Base-by-base conservation (phyloP, 2,797 vertebrate genomes). In the Sardinella longiceps region DNA sequence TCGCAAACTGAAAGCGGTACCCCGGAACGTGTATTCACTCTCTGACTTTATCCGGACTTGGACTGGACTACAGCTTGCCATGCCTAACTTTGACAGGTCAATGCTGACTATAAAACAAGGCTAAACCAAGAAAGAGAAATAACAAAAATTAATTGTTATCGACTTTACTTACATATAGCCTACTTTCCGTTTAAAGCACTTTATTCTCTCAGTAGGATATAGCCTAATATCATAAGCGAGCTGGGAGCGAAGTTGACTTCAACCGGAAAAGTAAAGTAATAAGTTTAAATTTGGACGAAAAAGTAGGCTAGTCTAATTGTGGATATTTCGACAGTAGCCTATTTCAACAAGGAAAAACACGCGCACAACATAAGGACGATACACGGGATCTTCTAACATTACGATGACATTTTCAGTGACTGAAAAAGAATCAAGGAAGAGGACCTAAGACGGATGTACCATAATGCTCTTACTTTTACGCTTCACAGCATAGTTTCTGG, bases 391-490 rank as follows among this genome's bases (percentile, higher is more conserved):
- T 14, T 39, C 37, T 43, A 23, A 77, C 18, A 39, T 23, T 33
- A 77, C 20, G 37, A 43, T 77, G 70, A 77, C 37, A 39, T 39
- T 43, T 39, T 90, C 86, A 4, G 53, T 86, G 25, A 20, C 84
- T 51, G 80, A 77, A 70, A 84, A 83, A 51, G 83, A 86, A 91
- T 86, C 90, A 91, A 94, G 94, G 93, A 94, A 91, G 92, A 89
- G 85, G 87, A 39, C 86, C 66, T 7, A 66, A 83, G 81, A 86
- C 93, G 92, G 93, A 93, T 93, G 90, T 89, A 15, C 88, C 89
- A 91, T 89, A 90, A 92, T 92, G 93, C 90, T 66, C 86, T 84
- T 50, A 2, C 70, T 43, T 77, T 43, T 23, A 43, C 15, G 70
- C 70, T 77, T 77, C 20, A 77, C 33, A 77, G 15, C 20, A 43